Conservation (phyloP, 2,888 invertebrate species). For the Andrena dorsata region DNA sequence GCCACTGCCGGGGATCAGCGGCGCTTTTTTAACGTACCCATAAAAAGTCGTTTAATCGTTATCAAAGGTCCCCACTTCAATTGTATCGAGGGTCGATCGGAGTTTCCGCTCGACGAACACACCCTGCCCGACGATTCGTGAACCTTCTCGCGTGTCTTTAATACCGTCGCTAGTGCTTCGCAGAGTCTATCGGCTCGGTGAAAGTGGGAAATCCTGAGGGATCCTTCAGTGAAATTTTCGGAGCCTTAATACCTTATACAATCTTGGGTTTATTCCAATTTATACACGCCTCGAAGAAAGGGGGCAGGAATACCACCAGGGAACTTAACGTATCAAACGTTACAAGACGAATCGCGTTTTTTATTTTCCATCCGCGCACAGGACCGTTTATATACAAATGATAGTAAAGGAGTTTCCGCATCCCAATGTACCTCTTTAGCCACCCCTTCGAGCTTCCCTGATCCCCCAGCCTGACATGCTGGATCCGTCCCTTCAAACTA, state of each 20-base stretch:
- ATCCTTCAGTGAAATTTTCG: background rate
- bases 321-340: constrained; percentile 9
- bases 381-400: constrained; percentile 56
- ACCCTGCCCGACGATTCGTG: no score
- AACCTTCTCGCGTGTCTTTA: no score
- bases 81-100: background rate
- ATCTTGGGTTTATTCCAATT: background rate
- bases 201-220: no score
- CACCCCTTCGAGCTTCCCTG: constrained; percentile 30
- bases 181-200: no score
- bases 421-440: constrained; percentile 36
- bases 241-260: background rate
- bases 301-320: background rate
- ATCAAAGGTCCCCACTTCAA: background rate
- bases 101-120: no score
- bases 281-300: background rate
- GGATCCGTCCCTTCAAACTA: constrained; percentile 33
- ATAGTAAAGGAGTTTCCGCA: constrained; percentile 52
- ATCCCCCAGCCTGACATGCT: constrained; percentile 46
- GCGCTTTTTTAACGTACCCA: constrained; percentile 30
- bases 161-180: no score
- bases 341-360: constrained; percentile 18
- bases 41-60: constrained; percentile 1
- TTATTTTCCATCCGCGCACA: constrained; percentile 44
- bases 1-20: constrained; percentile 37